A percentile compares a stretch with the other conserved stretches of the same genome.
These are phyloP conservation scores for Conus canariensis DNA, from an alignment of 2,888 invertebrate species.

Conservation along the genomic window DNA sequence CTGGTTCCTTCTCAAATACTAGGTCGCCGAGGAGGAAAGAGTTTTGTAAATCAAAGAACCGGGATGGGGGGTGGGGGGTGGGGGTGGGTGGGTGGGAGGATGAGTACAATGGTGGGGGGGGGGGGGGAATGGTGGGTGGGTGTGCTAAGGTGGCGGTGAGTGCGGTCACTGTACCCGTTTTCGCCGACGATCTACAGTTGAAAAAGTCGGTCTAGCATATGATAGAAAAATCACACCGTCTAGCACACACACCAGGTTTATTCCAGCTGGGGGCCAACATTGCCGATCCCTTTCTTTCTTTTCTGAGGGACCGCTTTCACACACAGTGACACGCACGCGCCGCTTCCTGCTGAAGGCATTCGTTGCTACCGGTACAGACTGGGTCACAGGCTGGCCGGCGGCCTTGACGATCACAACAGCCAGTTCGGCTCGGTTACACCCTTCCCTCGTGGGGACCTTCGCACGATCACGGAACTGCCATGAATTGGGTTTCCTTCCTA, in stretches of 20 bases:
- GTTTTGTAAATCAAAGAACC: neutral
- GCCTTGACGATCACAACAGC: neutral
- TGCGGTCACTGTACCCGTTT: constrained; percentile 19
- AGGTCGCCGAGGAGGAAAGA: neutral
- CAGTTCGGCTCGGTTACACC: neutral
- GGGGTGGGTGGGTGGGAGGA: neutral
- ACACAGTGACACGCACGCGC: neutral
- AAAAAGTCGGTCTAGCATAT: constrained; percentile 26
- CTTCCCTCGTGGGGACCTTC: neutral
- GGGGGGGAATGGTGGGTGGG: neutral
- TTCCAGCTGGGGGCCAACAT: neutral
- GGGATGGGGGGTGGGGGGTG: neutral
- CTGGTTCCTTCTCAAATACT: constrained; percentile 18
- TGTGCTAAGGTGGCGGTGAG: neutral
- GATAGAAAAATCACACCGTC: constrained; percentile 14
- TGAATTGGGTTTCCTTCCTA: neutral
- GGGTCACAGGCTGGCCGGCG: neutral
- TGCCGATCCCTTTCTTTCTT: neutral
- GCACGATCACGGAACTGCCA: neutral
- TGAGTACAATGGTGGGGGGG: neutral
- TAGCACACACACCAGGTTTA: neutral
- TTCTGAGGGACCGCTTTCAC: neutral
- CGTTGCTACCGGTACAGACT: neutral
- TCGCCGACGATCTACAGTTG: neutral
- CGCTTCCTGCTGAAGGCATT: no score